Conservation (phyloP, 1,140 invertebrate species). For the Cydia amplana region DNA sequence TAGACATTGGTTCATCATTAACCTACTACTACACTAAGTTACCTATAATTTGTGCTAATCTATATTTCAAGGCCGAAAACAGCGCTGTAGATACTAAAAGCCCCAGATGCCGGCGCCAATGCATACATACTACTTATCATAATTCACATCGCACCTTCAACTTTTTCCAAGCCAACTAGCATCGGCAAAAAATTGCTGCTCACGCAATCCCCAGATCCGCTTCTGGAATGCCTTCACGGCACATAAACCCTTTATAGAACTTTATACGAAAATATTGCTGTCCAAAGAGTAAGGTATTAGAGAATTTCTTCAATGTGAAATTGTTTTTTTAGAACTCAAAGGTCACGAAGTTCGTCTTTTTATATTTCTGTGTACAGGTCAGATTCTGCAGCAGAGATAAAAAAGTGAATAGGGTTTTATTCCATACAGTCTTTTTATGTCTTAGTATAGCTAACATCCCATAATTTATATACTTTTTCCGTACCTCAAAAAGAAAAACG, state of each 20-base stretch:
- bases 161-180: constrained; percentile 29
- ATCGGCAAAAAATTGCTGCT: constrained; percentile 27
- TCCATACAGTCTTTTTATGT: too few relatives aligned
- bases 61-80: too few relatives aligned
- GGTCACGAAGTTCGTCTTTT: background rate
- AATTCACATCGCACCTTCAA: constrained; percentile 27
- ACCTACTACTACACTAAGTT: too few relatives aligned
- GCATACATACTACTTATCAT: constrained; percentile 5
- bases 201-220: constrained; percentile 13
- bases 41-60: too few relatives aligned
- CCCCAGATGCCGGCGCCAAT: background rate
- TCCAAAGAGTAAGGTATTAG: background rate
- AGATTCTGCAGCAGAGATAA: too few relatives aligned
- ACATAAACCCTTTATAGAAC: constrained; percentile 57
- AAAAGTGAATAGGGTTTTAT: too few relatives aligned
- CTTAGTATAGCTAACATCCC: too few relatives aligned
- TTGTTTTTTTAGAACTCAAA: background rate
- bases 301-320: background rate
- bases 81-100: background rate
- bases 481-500: too few relatives aligned
- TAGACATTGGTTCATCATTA: too few relatives aligned
- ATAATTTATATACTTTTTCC: too few relatives aligned
- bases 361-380: background rate
- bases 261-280: constrained; percentile 37
- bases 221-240: constrained; percentile 46